Percentiles rank a stretch among this genome's conserved stretches.
Evolutionary conservation across 2,113 vertebrate species (phyloP).

Genomic region (Pristiophorus japonicus): DNA sequence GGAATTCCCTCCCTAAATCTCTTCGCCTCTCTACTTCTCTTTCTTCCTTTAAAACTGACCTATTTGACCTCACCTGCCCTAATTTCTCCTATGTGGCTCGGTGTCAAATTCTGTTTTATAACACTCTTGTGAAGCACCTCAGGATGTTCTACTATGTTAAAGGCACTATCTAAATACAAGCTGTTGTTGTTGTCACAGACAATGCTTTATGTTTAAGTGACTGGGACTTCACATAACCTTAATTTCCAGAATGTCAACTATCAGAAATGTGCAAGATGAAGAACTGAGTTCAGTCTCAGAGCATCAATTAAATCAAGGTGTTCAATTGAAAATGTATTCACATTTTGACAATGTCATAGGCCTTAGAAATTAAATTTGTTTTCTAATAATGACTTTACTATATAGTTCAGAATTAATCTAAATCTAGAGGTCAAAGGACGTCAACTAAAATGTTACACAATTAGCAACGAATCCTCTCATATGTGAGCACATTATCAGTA

Average conservation of each 20-base stretch:
- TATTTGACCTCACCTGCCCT: too few relatives aligned
- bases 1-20: too few relatives aligned
- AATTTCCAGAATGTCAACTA: neutral
- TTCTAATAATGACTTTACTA: neutral
- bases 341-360: neutral
- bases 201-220: neutral
- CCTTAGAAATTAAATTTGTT: slow-evolving; percentile 4
- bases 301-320: neutral
- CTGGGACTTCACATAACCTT: neutral
- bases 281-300: neutral
- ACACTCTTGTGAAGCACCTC: too few relatives aligned
- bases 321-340: neutral
- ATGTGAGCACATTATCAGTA: neutral
- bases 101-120: too few relatives aligned
- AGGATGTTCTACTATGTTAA: too few relatives aligned
- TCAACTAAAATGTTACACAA: neutral
- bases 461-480: neutral
- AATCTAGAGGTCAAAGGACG: neutral
- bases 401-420: neutral
- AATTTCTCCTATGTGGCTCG: too few relatives aligned
- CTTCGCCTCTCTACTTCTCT: too few relatives aligned
- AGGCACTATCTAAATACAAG: too few relatives aligned
- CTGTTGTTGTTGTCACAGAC: neutral
- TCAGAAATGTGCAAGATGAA: neutral
- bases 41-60: too few relatives aligned